Percentiles rank a stretch among this genome's conserved stretches.
Evolutionary conservation across 2,888 invertebrate genomes (phyloP).

Genomic region (Lysandra bellargus): DNA sequence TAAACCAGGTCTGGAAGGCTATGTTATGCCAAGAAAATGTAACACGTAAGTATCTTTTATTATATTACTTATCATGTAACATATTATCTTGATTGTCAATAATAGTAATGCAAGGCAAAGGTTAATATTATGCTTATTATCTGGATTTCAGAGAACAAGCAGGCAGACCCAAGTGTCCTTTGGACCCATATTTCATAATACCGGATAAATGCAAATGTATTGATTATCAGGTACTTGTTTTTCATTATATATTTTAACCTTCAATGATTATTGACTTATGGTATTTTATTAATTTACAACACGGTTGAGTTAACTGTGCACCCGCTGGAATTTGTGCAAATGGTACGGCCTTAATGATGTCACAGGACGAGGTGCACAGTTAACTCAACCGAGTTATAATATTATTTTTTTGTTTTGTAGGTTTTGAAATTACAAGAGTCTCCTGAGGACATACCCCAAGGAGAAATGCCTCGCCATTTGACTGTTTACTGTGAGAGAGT

Average conservation of each 20-base stretch:
- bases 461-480: constrained; percentile 98
- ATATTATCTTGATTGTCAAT: no score
- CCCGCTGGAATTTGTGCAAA: no score
- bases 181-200: constrained; percentile 98
- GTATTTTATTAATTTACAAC: not conserved
- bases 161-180: constrained; percentile 94
- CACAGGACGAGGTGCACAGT: no score
- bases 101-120: not conserved
- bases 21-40: constrained; percentile 96
- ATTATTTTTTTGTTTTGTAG: constrained; percentile 45
- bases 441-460: constrained; percentile 93
- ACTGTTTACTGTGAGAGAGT: constrained; percentile 95
- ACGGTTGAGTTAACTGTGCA: no score
- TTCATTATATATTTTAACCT: not conserved
- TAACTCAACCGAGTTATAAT: not conserved
- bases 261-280: constrained; percentile 2
- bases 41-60: constrained; percentile 84
- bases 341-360: no score
- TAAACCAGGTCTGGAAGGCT: constrained; percentile 97
- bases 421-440: constrained; percentile 97
- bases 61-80: not conserved
- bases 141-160: constrained; percentile 89
- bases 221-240: constrained; percentile 90
- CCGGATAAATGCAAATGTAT: constrained; percentile 98
- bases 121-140: constrained; percentile 24